Conservation (phyloP, 2,113 vertebrate species). For the Phasianus colchicus region DNA sequence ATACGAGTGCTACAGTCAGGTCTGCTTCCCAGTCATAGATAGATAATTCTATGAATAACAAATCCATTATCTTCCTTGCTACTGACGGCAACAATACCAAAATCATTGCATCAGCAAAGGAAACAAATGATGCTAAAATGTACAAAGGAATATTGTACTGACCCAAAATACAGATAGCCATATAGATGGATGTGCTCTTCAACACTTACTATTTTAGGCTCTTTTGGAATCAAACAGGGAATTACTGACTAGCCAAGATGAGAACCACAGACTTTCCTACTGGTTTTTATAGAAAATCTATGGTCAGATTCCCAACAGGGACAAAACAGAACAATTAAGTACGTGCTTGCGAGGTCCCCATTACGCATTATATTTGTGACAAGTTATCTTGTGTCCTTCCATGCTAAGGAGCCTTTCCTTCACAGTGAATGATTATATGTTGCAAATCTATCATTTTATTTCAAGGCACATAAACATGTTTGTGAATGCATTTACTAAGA, state of each 20-base stretch:
- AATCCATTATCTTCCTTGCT: slow-evolving; percentile 50
- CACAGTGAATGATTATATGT: not conserved
- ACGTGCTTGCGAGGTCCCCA: not conserved
- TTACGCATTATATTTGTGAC: not conserved
- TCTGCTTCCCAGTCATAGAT: slow-evolving; percentile 56
- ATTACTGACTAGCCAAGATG: not conserved
- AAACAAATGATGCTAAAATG: slow-evolving; percentile 26
- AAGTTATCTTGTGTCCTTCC: not conserved
- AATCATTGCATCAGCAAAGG: slow-evolving; percentile 60
- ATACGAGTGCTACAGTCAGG: slow-evolving; percentile 36
- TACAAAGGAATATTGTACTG: slow-evolving; percentile 41
- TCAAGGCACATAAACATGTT: not conserved
- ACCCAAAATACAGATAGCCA: not conserved
- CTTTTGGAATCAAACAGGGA: not conserved
- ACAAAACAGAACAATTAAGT: not conserved
- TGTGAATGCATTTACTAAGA: not conserved
- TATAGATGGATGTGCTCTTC: not conserved
- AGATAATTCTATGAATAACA: slow-evolving; percentile 63
- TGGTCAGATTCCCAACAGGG: not conserved
- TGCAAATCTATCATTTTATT: not conserved
- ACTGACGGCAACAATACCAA: slow-evolving; percentile 56
- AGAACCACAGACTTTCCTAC: not conserved
- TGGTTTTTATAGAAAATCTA: not conserved
- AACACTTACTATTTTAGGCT: not conserved
- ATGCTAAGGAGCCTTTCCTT: not conserved